Evolutionary conservation across 2,888 invertebrate genomes (phyloP), one percentile per base, ranked within the genome.

Genomic region (Iselma pallidipennis): DNA sequence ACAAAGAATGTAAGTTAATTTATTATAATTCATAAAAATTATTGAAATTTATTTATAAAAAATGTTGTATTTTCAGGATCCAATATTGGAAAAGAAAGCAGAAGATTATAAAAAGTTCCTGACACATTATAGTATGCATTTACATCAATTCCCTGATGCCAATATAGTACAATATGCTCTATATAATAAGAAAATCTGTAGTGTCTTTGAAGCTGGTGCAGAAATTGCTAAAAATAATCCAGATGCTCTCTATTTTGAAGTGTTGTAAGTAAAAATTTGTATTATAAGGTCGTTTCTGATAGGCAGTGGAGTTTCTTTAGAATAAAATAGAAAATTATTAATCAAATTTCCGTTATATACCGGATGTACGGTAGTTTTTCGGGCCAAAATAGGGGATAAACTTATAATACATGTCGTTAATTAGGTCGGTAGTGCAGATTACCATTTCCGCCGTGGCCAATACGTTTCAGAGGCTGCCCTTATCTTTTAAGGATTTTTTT

Each of bases 111-210:
- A 84, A 74, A 83, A 81, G 33, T 91, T 89, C 78, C 81, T 91
- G 14, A 84, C 85, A 68, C 84, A 84, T 2, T 85, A 87, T 68
- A 89, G 90, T 2, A 84, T 86, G 23, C 85, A 87, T 63, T 80
- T 91, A 49, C 86, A 86, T 68, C 85, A 85, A 57, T 88, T 87
- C 69, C 84, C 85, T 5, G 83, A 83, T 65, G 86, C 87, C 0
- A 89, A 90, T 76, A 85, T 91, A 48, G 80, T 91, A 16, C 91
- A 92, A 75, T 86, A 89, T 67, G 89, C 89, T 2, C 80, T 92
- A 23, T 88, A 88, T 70, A 85, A 89, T 74, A 84, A 86, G n/a
- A 81, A 82, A 29, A 83, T 83, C 59, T 88, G 87, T 23, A 82
- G 82, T 31, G 82, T 91, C 0, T 87, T 85, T 68, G 79, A 84